phyloP scores from a whole-genome alignment of 2,797 vertebrate genomes.

The Muraenolepis orangiensis region DNA sequence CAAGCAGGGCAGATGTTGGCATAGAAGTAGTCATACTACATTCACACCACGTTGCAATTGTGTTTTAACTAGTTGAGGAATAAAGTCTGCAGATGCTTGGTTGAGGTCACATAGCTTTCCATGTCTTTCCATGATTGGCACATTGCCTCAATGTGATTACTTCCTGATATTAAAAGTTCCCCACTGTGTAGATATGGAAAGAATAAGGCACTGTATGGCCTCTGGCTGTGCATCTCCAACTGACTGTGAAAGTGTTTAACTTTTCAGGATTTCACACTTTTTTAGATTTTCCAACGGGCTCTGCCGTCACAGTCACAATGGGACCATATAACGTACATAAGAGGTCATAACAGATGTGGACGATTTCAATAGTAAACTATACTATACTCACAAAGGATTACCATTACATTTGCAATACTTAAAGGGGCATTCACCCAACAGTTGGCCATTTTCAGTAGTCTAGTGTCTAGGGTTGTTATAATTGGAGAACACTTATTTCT shows the following conservation, averaged over 20 bases:
- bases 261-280: conserved; percentile 48
- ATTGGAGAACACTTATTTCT: not conserved
- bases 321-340: conserved; percentile 25
- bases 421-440: not conserved
- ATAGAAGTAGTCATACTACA: not conserved
- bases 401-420: not conserved
- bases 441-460: not conserved
- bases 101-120: conserved; percentile 19
- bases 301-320: conserved; percentile 28
- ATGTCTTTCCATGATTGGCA: conserved; percentile 24
- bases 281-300: conserved; percentile 52
- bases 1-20: not conserved
- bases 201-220: conserved; percentile 22
- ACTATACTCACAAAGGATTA: not conserved
- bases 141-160: conserved; percentile 24
- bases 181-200: conserved; percentile 42
- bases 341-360: conserved; percentile 10
- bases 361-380: not conserved
- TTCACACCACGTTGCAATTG: not conserved
- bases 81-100: conserved; percentile 10
- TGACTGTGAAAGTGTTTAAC: conserved; percentile 51
- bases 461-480: not conserved
- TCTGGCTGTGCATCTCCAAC: conserved; percentile 44
- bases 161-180: conserved; percentile 32
- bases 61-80: not conserved